Percentiles rank a stretch among this genome's conserved stretches.
These are phyloP conservation scores for Zoroaster sp. DNA, from an alignment of 53 echinoderm and acorn worm genomes.

Conservation along the genomic window DNA sequence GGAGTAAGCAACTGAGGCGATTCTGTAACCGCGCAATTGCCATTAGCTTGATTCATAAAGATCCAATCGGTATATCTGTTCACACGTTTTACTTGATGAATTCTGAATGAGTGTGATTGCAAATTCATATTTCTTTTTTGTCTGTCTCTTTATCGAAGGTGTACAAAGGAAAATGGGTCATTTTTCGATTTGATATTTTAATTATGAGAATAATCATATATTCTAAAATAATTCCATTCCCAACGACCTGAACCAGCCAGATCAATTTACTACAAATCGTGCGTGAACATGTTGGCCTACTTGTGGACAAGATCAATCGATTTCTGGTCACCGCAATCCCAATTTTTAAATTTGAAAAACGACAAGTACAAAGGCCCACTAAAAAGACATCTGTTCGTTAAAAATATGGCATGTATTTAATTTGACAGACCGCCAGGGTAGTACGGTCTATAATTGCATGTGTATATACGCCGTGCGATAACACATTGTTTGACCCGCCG, in stretches of 20 bases:
- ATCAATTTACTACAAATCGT: neutral
- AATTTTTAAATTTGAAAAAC: neutral
- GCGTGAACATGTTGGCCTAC: neutral
- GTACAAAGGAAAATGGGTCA: neutral
- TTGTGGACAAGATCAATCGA: constrained; percentile 20
- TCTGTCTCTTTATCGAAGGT: neutral
- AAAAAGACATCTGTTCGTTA: constrained; percentile 48
- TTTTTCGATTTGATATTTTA: neutral
- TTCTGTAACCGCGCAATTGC: neutral
- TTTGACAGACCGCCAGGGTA: neutral
- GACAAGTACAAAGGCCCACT: constrained; percentile 4
- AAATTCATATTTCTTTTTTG: neutral
- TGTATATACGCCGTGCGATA: neutral
- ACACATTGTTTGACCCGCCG: neutral
- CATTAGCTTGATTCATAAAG: neutral
- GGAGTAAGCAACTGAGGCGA: neutral
- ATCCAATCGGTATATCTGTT: too few species aligned
- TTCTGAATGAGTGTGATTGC: neutral
- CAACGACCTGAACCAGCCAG: neutral
- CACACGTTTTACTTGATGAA: too few species aligned
- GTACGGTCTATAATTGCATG: constrained; percentile 1
- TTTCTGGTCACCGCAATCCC: neutral
- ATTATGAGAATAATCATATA: neutral
- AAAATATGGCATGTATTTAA: constrained; percentile 14
- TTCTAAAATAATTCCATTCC: neutral